Percentiles rank a stretch among this genome's conserved stretches.
phyloP scores from a whole-genome alignment of 1,140 invertebrate genomes.

The Caenorhabditis inopinata region DNA sequence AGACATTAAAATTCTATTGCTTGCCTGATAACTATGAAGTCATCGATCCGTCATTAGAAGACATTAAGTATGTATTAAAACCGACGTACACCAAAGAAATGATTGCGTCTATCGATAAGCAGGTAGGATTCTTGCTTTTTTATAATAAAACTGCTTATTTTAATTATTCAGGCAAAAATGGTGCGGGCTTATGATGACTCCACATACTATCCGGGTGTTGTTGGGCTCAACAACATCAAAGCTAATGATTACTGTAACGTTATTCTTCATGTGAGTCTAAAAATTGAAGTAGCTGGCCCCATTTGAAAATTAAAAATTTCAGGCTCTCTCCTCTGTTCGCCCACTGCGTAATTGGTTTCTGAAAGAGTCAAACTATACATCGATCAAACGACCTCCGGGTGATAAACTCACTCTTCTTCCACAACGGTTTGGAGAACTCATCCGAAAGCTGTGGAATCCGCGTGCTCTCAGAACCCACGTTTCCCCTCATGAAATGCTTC shows the following conservation, averaged over 20 bases:
- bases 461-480: slow-evolving; percentile 98
- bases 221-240: slow-evolving; percentile 97
- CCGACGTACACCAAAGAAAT: slow-evolving; percentile 82
- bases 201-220: slow-evolving; percentile 82
- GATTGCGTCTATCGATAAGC: slow-evolving; percentile 27
- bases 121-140: not conserved
- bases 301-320: slow-evolving; percentile 44
- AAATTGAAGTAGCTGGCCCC: slow-evolving; percentile 30
- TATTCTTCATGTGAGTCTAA: slow-evolving; percentile 79
- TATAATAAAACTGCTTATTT: not conserved
- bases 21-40: slow-evolving; percentile 99
- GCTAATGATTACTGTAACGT: slow-evolving; percentile 99
- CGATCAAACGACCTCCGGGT: slow-evolving; percentile 85
- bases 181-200: slow-evolving; percentile 94
- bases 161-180: slow-evolving; percentile 72
- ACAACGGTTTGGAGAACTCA: slow-evolving; percentile 92
- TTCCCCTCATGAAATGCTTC: slow-evolving; percentile 98
- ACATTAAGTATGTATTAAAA: slow-evolving; percentile 98
- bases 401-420: slow-evolving; percentile 82
- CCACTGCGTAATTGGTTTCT: slow-evolving; percentile 92
- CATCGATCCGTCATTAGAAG: slow-evolving; percentile 95
- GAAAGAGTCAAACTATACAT: slow-evolving; percentile 84
- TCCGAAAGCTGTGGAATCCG: slow-evolving; percentile 97
- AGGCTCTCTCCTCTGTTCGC: slow-evolving; percentile 89
- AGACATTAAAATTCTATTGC: slow-evolving; percentile 97